Evolutionary conservation across 2,888 invertebrate genomes (phyloP), one percentile per base, ranked within the genome.

Genomic region (Oscheius sp.): DNA sequence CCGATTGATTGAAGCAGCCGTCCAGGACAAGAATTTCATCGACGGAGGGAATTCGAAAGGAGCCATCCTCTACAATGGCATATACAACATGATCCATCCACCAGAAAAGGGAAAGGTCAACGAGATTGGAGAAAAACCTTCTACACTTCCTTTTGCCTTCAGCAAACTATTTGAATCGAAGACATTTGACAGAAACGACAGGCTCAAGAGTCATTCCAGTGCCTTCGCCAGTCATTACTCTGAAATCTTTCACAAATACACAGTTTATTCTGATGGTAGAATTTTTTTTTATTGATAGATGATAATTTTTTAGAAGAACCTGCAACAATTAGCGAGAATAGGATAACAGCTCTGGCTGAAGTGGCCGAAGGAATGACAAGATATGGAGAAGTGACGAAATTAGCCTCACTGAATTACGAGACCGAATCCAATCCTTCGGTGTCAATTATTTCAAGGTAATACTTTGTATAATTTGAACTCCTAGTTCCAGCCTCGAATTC

Each of bases 401-500:
- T 95, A 6, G 93, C 94, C 3, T 93, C 94, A 4, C 89, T 95
- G 3, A 93, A 93, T 78, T 95, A 95, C 87, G 93, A 93, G 73
- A 92, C 91, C 83, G 95, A 95, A 87, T 91, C 93, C 62, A 92
- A 93, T 86, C 93, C 92, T 86, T 41, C 59, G 3, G 92, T 88
- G 32, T 88, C 87, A 77, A 89, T 89, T 73, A 89, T 89, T 0
- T 89, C 89, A 24, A 88, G 88, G 88, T 88, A 28, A 24, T n/a
- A 12, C 17, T 54, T 6, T 17, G 12, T 1, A 17, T 17, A 14
- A n/a, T 20, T 4, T 17, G 14, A 32, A 30, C 32, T 4, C 9
- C 36, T 20, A n/a, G 44, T 57, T 75, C 63, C 26, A 94, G 94
- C 81, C 94, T 95, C 79, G 95, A 95, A 87, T 95, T 95, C 88